These are phyloP conservation scores for Falco berigora DNA, from an alignment of 2,797 vertebrate genomes.

Conservation along the genomic window DNA sequence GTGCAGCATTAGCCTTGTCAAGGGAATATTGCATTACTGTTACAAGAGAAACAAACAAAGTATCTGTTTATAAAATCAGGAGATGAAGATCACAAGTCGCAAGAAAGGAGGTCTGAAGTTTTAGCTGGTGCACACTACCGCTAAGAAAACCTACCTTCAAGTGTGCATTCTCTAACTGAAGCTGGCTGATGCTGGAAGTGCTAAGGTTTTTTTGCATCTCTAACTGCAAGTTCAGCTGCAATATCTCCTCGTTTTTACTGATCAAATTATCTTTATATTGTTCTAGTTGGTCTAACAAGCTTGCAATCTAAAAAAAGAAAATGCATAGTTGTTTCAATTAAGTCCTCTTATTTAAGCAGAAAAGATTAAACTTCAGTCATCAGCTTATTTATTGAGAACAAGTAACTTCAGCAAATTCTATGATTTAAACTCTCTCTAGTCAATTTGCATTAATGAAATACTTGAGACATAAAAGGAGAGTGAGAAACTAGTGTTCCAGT, in stretches of 20 bases:
- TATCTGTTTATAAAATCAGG: neutral
- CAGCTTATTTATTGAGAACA: neutral
- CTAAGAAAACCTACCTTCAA: slow-evolving; percentile 68
- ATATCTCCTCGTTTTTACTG: slow-evolving; percentile 79
- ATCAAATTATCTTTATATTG: slow-evolving; percentile 76
- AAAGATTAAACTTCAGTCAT: neutral
- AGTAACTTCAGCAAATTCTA: neutral
- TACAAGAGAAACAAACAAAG: neutral
- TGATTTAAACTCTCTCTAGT: neutral
- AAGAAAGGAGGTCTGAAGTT: neutral
- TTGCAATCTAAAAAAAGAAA: slow-evolving; percentile 72
- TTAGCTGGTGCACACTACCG: neutral
- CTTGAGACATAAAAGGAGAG: neutral
- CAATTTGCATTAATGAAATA: neutral
- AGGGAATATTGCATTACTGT: too few relatives aligned
- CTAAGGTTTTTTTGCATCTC: slow-evolving; percentile 73
- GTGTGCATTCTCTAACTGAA: slow-evolving; percentile 65
- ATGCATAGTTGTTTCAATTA: neutral
- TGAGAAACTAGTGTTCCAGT: neutral
- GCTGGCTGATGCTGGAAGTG: slow-evolving; percentile 37
- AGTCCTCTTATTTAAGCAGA: neutral
- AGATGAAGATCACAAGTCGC: neutral
- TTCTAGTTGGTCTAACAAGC: slow-evolving; percentile 77
- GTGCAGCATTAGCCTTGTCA: neutral
- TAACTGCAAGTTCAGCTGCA: slow-evolving; percentile 80